These are phyloP conservation scores for Onychorhynchus coronatus DNA, from an alignment of 2,113 vertebrate species.

Conservation along the genomic window DNA sequence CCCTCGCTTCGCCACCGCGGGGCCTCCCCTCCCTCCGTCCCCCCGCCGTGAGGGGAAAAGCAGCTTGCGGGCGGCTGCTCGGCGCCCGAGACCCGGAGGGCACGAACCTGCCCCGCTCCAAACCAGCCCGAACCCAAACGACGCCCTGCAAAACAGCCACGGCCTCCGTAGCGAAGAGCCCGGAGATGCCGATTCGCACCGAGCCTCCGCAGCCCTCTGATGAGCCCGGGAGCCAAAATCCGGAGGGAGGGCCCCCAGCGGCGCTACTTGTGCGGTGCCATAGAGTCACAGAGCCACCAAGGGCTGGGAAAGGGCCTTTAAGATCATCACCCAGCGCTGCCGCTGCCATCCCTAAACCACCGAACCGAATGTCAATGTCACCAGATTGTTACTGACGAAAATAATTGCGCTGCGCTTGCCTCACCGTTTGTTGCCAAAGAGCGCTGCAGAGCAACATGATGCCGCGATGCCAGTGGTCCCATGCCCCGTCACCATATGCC, in stretches of 20 bases:
- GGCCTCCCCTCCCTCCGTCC: too few species aligned
- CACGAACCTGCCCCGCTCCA: too few species aligned
- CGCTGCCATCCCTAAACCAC: accelerated
- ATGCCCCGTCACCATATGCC: not conserved
- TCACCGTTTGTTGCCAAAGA: not conserved
- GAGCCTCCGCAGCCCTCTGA: accelerated
- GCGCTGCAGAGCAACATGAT: not conserved
- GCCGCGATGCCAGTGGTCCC: not conserved
- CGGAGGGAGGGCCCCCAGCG: not conserved
- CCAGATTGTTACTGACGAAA: accelerated
- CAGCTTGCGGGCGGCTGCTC: not conserved
- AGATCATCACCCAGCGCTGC: accelerated
- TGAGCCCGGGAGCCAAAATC: not conserved
- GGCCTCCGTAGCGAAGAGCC: accelerated
- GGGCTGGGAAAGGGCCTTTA: not conserved
- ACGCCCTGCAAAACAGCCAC: accelerated
- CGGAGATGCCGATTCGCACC: not conserved
- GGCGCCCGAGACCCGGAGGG: not conserved
- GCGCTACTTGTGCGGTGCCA: accelerated
- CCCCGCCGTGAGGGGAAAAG: not conserved
- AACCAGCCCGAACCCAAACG: accelerated
- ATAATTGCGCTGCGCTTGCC: accelerated
- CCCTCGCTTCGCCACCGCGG: too few species aligned
- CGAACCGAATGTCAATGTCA: accelerated
- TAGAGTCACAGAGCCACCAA: accelerated